phyloP scores from a whole-genome alignment of 2,888 invertebrate genomes.

The Galerucella calmariensis region DNA sequence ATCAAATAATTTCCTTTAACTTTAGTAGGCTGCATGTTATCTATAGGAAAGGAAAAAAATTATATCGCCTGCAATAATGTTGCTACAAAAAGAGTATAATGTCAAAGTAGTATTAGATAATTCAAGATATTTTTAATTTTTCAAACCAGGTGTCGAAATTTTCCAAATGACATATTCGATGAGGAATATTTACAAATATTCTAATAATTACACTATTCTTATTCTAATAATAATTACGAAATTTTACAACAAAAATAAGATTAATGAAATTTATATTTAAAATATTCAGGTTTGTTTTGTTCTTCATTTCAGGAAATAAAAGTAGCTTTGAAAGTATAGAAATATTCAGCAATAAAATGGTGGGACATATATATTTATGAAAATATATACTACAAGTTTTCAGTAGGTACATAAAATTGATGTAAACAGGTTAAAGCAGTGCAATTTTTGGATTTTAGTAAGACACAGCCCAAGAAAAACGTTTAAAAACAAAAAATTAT shows the following conservation, averaged over 20 bases:
- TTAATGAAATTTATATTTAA: background rate
- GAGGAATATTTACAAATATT: background rate
- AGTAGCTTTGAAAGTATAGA: background rate
- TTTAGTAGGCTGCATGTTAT: too few relatives aligned
- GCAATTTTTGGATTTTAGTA: too few relatives aligned
- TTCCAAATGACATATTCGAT: background rate
- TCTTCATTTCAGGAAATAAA: background rate
- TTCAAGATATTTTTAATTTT: background rate
- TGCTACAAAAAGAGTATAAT: too few relatives aligned
- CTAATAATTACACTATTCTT: background rate
- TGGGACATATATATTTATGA: background rate
- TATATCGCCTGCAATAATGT: too few relatives aligned
- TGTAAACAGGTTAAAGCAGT: too few relatives aligned
- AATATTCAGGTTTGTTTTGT: slow-evolving; percentile 1
- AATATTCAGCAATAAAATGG: background rate
- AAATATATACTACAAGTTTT: background rate
- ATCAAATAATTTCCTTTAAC: too few relatives aligned
- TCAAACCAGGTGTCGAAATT: background rate
- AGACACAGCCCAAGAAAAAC: too few relatives aligned
- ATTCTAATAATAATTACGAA: background rate
- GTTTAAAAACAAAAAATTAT: too few relatives aligned
- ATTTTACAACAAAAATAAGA: background rate
- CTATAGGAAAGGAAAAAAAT: too few relatives aligned
- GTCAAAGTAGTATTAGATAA: too few relatives aligned
- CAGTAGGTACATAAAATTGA: too few relatives aligned